A percentile compares a stretch with the other conserved stretches of the same genome.
Conservation (phyloP, 2,113 vertebrate genomes). For the Leuciscus idus region DNA sequence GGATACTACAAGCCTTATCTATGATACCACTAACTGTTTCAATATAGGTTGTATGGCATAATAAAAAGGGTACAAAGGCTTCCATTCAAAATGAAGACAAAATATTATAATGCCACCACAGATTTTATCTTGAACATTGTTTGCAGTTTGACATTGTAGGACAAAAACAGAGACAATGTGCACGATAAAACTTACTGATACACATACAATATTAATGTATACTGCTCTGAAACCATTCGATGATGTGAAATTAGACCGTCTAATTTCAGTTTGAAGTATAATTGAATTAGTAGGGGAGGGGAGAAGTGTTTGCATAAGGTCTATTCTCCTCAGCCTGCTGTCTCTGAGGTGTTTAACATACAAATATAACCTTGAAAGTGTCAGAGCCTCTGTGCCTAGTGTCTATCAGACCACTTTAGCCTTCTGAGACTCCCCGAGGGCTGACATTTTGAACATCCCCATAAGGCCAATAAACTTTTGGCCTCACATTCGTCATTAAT, state of each 20-base stretch:
- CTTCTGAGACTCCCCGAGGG: conserved; percentile 9
- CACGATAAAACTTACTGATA: neutral
- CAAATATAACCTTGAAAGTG: conserved; percentile 44
- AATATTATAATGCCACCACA: neutral
- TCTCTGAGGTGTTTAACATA: conserved; percentile 36
- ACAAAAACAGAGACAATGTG: neutral
- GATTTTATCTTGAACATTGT: neutral
- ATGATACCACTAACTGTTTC: neutral
- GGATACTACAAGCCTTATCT: neutral
- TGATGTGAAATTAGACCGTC: conserved; percentile 6
- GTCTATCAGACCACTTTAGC: neutral
- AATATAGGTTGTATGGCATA: neutral
- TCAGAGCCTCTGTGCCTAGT: conserved; percentile 7
- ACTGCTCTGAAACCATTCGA: neutral
- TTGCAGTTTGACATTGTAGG: neutral
- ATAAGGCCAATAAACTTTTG: conserved; percentile 43
- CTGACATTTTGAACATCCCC: neutral
- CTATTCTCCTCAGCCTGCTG: conserved; percentile 2
- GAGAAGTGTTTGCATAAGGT: conserved; percentile 6
- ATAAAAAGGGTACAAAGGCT: neutral
- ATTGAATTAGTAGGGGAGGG: conserved; percentile 30
- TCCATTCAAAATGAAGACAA: neutral
- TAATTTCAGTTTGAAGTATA: conserved; percentile 22
- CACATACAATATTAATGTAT: neutral
- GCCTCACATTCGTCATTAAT: conserved; percentile 2